Evolutionary conservation across 2,888 invertebrate species (phyloP).

Genomic region (Subacronicta megacephala): DNA sequence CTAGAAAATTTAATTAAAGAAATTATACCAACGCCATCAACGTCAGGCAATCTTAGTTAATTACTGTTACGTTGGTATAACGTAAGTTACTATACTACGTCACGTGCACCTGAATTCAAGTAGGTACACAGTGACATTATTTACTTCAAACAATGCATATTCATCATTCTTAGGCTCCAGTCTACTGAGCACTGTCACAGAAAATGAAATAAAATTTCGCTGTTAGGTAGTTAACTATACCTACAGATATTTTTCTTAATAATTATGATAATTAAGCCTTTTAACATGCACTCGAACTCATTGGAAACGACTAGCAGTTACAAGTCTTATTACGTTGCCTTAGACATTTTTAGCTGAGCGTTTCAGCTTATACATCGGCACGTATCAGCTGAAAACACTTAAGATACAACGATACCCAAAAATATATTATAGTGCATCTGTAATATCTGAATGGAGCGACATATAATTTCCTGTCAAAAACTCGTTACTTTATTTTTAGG

Average conservation of each 20-base stretch:
- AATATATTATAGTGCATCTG: background rate
- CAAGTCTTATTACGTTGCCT: background rate
- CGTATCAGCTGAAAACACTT: background rate
- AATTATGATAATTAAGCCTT: background rate
- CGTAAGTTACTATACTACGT: background rate
- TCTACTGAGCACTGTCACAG: no score
- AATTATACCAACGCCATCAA: constrained; percentile 1
- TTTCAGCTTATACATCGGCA: no score
- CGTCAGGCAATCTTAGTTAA: background rate
- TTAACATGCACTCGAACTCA: constrained; percentile 1
- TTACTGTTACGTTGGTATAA: background rate
- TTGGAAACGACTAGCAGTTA: background rate
- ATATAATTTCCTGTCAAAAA: background rate
- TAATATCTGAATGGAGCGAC: background rate
- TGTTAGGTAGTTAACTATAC: no score
- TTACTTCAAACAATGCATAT: background rate
- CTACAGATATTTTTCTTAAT: no score
- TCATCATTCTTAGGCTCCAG: no score
- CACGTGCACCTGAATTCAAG: background rate
- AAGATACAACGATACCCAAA: background rate
- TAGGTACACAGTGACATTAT: background rate
- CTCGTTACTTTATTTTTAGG: background rate
- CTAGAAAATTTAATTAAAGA: background rate
- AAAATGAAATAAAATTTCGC: no score
- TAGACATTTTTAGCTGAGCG: no score